Base-by-base conservation (phyloP, 1,140 invertebrate genomes). In the Mactra quadrangularis region DNA sequence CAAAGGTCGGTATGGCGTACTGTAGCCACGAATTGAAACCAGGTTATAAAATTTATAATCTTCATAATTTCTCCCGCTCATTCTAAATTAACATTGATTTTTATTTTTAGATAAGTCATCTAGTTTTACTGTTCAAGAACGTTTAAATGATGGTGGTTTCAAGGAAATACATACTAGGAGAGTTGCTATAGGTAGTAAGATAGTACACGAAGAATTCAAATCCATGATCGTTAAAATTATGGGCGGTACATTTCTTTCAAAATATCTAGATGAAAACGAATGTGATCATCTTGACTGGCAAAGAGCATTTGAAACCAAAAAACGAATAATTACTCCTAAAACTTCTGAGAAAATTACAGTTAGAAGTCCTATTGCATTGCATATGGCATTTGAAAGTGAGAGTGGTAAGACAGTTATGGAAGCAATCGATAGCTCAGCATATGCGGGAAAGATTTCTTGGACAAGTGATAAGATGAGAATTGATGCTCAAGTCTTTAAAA, bases 141-240 rank as follows among this genome's bases (percentile, higher is more conserved):
- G 64, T n/a, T n/a, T n/a, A 35, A 1, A 29, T 29, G 76, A 72
- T 33, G 76, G 68, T 17, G 64, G 66, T 11, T 27, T 79, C 1
- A 79, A 84, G 33, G 83, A 84, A 31, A 31, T 84, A 3, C 76
- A 79, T 38, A 84, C 83, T 22, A 79, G 75, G 47, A 76, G 83
- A 17, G 83, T 75, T 27, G 83, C 75, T 3, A 79, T 75, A 76
- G 83, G 83, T 25, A 76, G 75, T 19, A 84, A 68, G 3, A 78
- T 79, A 41, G 83, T 81, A 6, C 70, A 82, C 41, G 72, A 84
- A 53, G 82, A 84, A 31, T 84, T 84, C 38, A 50, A 71, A 9
- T n/a, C 38, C n/a, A 19, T 78, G 6, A 33, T 84, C 41, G 57
- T 84, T 19, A 59, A 45, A 53, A 35, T 84, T 62, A 68, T 84